Percentiles rank a stretch among this genome's conserved stretches.
These are phyloP conservation scores for Egretta garzetta DNA, from an alignment of 2,113 vertebrate genomes.

Conservation along the genomic window DNA sequence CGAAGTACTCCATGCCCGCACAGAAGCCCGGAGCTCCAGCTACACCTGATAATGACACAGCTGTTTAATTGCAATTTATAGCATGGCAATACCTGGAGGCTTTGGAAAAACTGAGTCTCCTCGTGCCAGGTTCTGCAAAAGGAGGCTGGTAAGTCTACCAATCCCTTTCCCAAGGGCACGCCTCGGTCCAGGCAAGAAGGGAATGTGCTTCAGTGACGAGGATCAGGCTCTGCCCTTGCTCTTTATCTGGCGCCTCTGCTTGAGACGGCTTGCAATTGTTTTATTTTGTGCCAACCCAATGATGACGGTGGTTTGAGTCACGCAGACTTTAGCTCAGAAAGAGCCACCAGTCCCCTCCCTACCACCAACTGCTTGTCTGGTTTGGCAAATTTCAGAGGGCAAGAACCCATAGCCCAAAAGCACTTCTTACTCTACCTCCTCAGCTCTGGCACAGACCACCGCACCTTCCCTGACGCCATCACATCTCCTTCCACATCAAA, in stretches of 20 bases:
- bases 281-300: neutral
- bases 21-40: neutral
- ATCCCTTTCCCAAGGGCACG: neutral
- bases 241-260: neutral
- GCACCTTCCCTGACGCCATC: neutral
- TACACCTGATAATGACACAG: accelerated
- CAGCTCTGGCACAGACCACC: neutral
- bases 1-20: accelerated
- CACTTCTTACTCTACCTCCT: no score
- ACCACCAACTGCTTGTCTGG: neutral
- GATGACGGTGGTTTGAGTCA: neutral
- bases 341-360: neutral
- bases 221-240: neutral
- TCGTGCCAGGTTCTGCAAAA: neutral
- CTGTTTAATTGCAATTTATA: neutral
- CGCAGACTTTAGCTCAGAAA: neutral
- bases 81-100: neutral
- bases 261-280: neutral
- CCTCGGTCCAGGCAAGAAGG: neutral
- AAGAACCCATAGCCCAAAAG: accelerated
- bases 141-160: neutral
- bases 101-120: neutral
- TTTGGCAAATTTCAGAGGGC: neutral
- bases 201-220: accelerated
- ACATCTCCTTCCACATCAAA: neutral